phyloP scores from a whole-genome alignment of 1,140 invertebrate genomes.

The Stenopsyche tienmushanensis region DNA sequence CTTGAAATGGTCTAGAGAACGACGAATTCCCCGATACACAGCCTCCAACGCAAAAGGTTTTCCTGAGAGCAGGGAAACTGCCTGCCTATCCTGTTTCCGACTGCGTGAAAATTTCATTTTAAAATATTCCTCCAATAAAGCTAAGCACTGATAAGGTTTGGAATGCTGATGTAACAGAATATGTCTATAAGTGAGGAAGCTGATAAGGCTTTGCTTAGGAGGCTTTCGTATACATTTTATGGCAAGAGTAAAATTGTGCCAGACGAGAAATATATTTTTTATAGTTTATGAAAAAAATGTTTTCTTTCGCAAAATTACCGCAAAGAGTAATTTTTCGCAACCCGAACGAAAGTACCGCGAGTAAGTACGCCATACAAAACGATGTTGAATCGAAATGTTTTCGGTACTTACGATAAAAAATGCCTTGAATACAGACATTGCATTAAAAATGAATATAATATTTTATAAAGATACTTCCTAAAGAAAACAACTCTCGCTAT shows the following conservation, averaged over 20 bases:
- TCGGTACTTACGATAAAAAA: too few species aligned
- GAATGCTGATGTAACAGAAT: slow-evolving; percentile 34
- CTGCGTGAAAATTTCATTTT: slow-evolving; percentile 41
- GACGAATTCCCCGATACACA: not conserved
- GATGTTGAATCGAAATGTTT: too few species aligned
- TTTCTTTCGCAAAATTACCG: not conserved
- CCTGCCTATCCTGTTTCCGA: slow-evolving; percentile 28
- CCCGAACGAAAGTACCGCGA: too few species aligned
- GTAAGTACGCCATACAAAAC: too few species aligned
- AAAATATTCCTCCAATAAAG: slow-evolving; percentile 40
- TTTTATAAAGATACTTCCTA: too few species aligned
- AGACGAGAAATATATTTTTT: not conserved
- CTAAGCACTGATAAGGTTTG: slow-evolving; percentile 39
- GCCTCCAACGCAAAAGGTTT: slow-evolving; percentile 24
- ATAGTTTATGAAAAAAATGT: not conserved
- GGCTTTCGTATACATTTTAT: slow-evolving; percentile 19
- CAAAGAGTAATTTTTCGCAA: not conserved
- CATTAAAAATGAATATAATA: too few species aligned
- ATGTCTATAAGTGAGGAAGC: slow-evolving; percentile 25
- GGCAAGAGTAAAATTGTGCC: not conserved
- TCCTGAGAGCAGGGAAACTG: slow-evolving; percentile 23
- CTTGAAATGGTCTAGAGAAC: slow-evolving; percentile 12
- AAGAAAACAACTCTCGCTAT: too few species aligned
- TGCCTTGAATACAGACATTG: too few species aligned
- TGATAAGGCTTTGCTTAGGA: slow-evolving; percentile 34